phyloP scores from a whole-genome alignment of 2,113 vertebrate genomes.

The Eonycteris spelaea region DNA sequence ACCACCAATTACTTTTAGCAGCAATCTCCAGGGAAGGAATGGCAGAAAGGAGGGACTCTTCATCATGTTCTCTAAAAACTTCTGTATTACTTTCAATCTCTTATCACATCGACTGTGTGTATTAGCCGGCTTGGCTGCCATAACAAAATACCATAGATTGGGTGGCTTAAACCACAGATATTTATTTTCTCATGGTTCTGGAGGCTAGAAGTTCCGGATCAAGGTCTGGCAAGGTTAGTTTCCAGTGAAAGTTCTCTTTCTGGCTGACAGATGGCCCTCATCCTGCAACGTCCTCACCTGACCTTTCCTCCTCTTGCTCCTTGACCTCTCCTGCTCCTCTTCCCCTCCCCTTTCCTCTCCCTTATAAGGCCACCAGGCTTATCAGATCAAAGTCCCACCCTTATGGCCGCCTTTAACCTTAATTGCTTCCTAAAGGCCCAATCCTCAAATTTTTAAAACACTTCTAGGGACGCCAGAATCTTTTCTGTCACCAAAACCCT shows the following conservation, averaged over 20 bases:
- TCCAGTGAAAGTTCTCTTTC: neutral
- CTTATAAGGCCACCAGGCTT: neutral
- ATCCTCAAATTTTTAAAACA: neutral
- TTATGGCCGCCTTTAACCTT: too few species aligned
- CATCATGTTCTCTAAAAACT: neutral
- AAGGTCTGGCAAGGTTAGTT: neutral
- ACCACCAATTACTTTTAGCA: neutral
- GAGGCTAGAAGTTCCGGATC: neutral
- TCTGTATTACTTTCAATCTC: neutral
- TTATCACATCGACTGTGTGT: neutral
- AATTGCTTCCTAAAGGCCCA: neutral
- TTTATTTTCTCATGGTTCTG: neutral
- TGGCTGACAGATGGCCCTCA: neutral
- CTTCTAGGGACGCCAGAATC: neutral
- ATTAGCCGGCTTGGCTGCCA: neutral
- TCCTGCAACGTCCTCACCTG: neutral
- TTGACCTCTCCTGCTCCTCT: too few species aligned
- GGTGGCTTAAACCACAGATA: neutral
- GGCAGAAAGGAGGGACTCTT: neutral
- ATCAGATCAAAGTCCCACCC: neutral
- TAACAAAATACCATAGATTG: neutral
- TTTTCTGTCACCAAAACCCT: constrained; percentile 13
- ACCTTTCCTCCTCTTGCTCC: neutral
- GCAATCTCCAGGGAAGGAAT: neutral
- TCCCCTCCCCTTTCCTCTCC: neutral